phyloP scores from a whole-genome alignment of 2,113 vertebrate species.

The Pseudorasbora parva region DNA sequence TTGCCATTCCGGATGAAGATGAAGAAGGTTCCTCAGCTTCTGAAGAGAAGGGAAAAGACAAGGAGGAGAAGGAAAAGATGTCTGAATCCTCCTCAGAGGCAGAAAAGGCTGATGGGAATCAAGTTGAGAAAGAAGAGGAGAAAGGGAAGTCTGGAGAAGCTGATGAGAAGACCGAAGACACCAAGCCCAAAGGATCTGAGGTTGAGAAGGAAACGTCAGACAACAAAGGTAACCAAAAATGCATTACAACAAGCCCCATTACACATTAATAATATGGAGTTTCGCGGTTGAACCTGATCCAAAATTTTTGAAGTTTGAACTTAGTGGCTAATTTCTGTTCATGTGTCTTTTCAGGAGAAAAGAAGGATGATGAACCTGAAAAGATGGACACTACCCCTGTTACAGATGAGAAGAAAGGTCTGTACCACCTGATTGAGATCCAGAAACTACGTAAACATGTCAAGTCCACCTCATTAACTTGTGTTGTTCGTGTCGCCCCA shows the following conservation, averaged over 20 bases:
- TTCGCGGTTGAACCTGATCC: not conserved
- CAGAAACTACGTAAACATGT: too few species aligned
- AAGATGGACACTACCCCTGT: constrained; percentile 62
- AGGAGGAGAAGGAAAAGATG: constrained; percentile 67
- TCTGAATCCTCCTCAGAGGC: constrained; percentile 69
- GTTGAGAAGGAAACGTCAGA: constrained; percentile 83
- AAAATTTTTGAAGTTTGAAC: not conserved
- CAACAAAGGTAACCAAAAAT: constrained; percentile 76
- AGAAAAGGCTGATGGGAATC: constrained; percentile 78
- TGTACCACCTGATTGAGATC: not conserved
- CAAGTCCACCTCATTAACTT: not conserved
- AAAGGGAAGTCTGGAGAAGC: constrained; percentile 58
- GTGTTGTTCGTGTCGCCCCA: not conserved
- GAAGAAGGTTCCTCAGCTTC: constrained; percentile 67
- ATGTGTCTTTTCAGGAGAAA: constrained; percentile 55
- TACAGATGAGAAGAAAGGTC: constrained; percentile 72
- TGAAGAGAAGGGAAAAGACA: constrained; percentile 81
- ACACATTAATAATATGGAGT: not conserved
- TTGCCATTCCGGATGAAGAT: constrained; percentile 75
- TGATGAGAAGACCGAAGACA: constrained; percentile 68
- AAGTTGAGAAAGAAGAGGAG: constrained; percentile 64
- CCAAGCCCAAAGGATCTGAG: constrained; percentile 69
- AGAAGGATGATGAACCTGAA: constrained; percentile 68
- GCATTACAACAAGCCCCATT: not conserved
- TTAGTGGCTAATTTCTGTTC: not conserved